A percentile compares a stretch with the other conserved stretches of the same genome.
Conservation (phyloP, 2,888 invertebrate genomes). For the Aphodius granarius region DNA sequence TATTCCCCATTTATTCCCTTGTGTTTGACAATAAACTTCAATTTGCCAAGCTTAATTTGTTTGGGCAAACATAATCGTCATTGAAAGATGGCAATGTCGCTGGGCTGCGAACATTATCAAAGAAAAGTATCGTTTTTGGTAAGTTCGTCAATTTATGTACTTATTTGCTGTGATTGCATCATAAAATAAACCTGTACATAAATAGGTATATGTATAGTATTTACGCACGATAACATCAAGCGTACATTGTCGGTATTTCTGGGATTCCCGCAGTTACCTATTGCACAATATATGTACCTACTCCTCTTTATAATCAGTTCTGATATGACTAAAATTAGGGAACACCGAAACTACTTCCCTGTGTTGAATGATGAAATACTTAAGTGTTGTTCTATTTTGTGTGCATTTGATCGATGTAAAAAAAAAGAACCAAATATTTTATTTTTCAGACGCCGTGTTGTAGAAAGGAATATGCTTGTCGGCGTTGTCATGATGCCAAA, state of each 20-base stretch:
- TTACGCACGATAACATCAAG: too few relatives aligned
- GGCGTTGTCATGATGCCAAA: slow-evolving; percentile 81
- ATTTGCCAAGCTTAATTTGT: too few relatives aligned
- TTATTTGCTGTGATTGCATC: background rate
- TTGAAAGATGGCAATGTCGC: background rate
- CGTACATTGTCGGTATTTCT: too few relatives aligned
- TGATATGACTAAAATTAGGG: too few relatives aligned
- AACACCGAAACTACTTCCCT: too few relatives aligned
- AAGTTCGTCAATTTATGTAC: background rate
- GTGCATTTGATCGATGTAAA: too few relatives aligned
- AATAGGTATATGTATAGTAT: background rate
- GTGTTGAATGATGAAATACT: too few relatives aligned
- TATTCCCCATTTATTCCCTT: background rate
- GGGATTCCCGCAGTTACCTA: background rate
- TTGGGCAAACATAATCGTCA: too few relatives aligned
- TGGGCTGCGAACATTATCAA: background rate
- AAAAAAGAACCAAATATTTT: too few relatives aligned
- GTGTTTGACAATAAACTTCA: too few relatives aligned
- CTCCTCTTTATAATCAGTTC: background rate
- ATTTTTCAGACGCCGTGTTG: slow-evolving; percentile 78
- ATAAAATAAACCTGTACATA: background rate
- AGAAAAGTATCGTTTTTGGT: background rate
- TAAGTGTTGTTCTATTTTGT: too few relatives aligned
- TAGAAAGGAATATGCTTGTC: slow-evolving; percentile 77
- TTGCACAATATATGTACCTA: background rate